Percentiles rank a stretch among this genome's conserved stretches.
Conservation (phyloP, 2,113 vertebrate genomes). For the Tamias sibiricus region DNA sequence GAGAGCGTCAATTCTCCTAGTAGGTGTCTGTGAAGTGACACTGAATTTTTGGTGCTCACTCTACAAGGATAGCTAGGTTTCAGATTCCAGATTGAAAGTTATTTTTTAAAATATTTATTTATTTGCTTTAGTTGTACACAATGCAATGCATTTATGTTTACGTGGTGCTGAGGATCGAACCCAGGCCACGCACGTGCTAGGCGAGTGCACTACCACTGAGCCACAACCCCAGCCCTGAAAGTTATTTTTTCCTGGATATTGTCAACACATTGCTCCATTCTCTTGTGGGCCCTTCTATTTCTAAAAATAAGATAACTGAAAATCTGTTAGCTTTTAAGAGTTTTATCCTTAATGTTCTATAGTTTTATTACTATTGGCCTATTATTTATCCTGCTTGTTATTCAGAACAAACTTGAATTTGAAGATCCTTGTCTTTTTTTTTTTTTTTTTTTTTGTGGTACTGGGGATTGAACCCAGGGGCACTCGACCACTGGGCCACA, state of each 20-base stretch:
- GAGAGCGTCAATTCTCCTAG: neutral
- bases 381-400: neutral
- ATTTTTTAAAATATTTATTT: too few relatives aligned
- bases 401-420: neutral
- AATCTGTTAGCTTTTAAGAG: neutral
- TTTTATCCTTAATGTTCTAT: constrained; percentile 12
- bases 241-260: neutral
- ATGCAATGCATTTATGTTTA: too few relatives aligned
- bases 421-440: too few relatives aligned
- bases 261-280: neutral
- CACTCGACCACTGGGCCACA: too few relatives aligned
- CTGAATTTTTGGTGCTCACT: neutral
- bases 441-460: too few relatives aligned
- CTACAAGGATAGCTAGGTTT: constrained; percentile 10
- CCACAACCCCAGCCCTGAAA: too few relatives aligned
- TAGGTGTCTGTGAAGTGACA: neutral
- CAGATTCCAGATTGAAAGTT: neutral
- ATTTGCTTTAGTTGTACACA: too few relatives aligned
- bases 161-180: too few relatives aligned
- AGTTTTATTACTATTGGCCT: constrained; percentile 14
- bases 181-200: too few relatives aligned
- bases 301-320: neutral
- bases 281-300: neutral
- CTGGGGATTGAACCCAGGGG: too few relatives aligned
- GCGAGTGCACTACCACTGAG: too few relatives aligned